Evolutionary conservation across 2,888 invertebrate species (phyloP), one percentile per base, ranked within the genome.

Genomic region (Candidula unifasciata): DNA sequence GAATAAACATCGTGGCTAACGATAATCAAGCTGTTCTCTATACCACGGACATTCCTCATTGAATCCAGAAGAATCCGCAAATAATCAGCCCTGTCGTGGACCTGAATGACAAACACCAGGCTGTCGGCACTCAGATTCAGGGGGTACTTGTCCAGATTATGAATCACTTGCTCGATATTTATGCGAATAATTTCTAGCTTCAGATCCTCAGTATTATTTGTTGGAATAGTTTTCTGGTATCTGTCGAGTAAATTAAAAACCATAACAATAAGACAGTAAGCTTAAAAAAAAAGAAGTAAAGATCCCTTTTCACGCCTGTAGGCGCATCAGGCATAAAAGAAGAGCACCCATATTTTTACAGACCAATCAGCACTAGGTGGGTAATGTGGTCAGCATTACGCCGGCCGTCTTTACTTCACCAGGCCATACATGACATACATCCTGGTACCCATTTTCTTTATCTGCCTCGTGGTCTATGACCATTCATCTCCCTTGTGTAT

Each of bases 1-100:
- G 98, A 97, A 94, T 96, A 99, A 91, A 96, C 96, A 93, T 99
- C 99, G 93, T 99, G 99, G 16, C 98, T 98, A 95, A 99, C 98
- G 84, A 99, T 96, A 35, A 99, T 95, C 37, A 99, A 95, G 0
- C 96, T 96, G 89, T 96, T 96, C 89, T 98, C 97, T 90, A 99
- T 99, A 93, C 97, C 97, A 85, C 95, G 95, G 54, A 98, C 97
- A 94, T 97, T 97, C 2, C 97, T 96, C 89, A 99, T 95, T 66
- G 98, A 98, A 73, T 97, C 97, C 87, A 99, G 97, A 80, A 99
- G 95, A 93, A 98, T 97, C n/a, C 97, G 95, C 87, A 99, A 95
- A 94, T 99, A 99, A 52, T 97, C 97, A 82, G 97, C 96, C 86
- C 99, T 95, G 81, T 97, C 97, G 94, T 99, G 99, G 0, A 60